Conservation (phyloP, 2,797 vertebrate species). For the Typhlichthys eigenmanni region DNA sequence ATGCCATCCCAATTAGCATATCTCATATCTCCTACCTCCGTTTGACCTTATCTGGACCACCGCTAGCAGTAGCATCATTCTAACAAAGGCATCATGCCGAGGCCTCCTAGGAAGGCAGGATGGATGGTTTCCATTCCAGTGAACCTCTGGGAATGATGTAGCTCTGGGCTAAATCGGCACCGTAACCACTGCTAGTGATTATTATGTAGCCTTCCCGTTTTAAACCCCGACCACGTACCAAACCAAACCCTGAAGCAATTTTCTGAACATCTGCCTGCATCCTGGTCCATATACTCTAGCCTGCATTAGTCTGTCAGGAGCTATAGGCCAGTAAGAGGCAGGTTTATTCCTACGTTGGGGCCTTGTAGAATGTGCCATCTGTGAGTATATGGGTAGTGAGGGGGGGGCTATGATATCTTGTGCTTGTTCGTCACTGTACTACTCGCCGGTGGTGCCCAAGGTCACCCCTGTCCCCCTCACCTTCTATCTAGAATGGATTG, state of each 20-base stretch:
- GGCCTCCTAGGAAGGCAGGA: slow-evolving; percentile 14
- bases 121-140: slow-evolving; percentile 22
- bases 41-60: slow-evolving; percentile 37
- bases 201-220: not conserved
- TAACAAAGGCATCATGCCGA: slow-evolving; percentile 32
- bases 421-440: slow-evolving; percentile 71
- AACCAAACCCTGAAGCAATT: not conserved
- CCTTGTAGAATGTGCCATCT: slow-evolving; percentile 62
- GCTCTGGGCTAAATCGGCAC: not conserved
- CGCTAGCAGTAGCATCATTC: not conserved
- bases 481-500: slow-evolving; percentile 62
- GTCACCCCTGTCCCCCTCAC: slow-evolving; percentile 37
- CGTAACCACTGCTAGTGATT: not conserved
- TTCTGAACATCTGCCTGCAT: not conserved
- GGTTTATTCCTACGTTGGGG: slow-evolving; percentile 39
- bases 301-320: not conserved
- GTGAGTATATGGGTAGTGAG: slow-evolving; percentile 25
- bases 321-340: slow-evolving; percentile 14
- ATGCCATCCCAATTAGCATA: not conserved
- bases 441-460: slow-evolving; percentile 51
- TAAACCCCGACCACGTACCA: not conserved
- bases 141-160: slow-evolving; percentile 27
- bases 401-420: slow-evolving; percentile 54
- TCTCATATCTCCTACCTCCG: slow-evolving; percentile 23
- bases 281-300: not conserved